These are phyloP conservation scores for Phrynosoma platyrhinos DNA, from an alignment of 2,113 vertebrate species.

Conservation along the genomic window DNA sequence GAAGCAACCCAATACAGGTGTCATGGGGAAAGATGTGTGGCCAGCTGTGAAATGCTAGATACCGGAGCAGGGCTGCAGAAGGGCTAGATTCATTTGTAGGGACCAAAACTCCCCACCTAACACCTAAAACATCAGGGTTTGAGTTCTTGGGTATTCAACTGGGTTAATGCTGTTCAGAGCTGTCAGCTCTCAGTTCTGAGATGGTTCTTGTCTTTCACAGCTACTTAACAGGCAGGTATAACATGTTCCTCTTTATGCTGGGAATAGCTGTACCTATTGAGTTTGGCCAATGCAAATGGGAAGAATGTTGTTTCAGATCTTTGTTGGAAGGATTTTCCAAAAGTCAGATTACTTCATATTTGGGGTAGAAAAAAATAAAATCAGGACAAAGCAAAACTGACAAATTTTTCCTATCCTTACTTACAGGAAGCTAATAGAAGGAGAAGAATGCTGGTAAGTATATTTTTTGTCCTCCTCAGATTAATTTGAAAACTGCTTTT, in stretches of 20 bases:
- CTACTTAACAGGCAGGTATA: background rate
- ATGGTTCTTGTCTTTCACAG: too few relatives aligned
- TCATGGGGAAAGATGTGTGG: too few relatives aligned
- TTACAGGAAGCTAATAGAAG: constrained; percentile 91
- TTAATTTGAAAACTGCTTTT: background rate
- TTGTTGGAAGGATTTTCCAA: background rate
- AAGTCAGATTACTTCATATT: background rate
- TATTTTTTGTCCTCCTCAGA: background rate
- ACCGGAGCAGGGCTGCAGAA: too few relatives aligned
- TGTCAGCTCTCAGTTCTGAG: background rate
- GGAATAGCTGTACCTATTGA: background rate
- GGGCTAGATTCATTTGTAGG: too few relatives aligned
- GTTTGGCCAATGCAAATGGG: too few relatives aligned
- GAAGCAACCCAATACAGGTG: too few relatives aligned
- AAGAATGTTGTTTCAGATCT: background rate
- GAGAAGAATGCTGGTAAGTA: constrained; percentile 89
- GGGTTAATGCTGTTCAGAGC: background rate
- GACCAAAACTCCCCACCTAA: too few relatives aligned
- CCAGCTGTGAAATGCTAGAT: too few relatives aligned
- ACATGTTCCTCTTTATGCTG: background rate
- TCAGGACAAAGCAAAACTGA: background rate
- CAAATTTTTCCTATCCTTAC: background rate
- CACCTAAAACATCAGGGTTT: background rate
- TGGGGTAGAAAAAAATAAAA: background rate
- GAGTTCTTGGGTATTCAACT: background rate